Evolutionary conservation across 1,140 invertebrate species (phyloP).

Genomic region (Myzus persicae): DNA sequence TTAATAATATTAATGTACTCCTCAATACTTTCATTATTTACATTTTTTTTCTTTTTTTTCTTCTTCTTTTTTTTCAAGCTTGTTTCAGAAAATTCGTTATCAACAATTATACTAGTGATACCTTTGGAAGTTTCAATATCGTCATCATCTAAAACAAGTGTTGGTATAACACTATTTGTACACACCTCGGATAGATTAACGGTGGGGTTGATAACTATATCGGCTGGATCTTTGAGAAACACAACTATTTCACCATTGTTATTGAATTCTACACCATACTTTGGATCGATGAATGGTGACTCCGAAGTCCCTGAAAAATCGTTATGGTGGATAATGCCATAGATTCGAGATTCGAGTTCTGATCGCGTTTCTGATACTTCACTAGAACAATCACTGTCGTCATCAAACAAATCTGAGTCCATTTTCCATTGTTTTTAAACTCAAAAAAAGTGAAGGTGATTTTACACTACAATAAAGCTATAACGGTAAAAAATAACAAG

Average conservation of each 20-base stretch:
- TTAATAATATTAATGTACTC: slow-evolving; percentile 42
- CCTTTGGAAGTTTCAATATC: background rate
- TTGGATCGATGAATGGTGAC: slow-evolving; percentile 3
- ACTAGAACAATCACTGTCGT: slow-evolving; percentile 1
- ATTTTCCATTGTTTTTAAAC: slow-evolving; percentile 43
- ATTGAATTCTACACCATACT: slow-evolving; percentile 44
- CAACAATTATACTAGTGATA: background rate
- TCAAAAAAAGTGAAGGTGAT: background rate
- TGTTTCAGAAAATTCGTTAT: background rate
- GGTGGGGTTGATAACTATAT: background rate
- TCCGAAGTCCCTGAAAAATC: slow-evolving; percentile 41
- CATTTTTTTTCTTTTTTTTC: slow-evolving; percentile 27
- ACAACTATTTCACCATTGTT: slow-evolving; percentile 8
- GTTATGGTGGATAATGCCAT: slow-evolving; percentile 32
- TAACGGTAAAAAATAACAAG: background rate
- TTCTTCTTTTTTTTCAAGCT: slow-evolving; percentile 39
- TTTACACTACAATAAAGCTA: background rate
- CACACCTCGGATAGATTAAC: background rate
- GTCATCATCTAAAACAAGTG: slow-evolving; percentile 8
- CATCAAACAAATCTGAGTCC: background rate
- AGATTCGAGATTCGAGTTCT: slow-evolving; percentile 39
- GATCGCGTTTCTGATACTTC: slow-evolving; percentile 41
- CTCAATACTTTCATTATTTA: background rate
- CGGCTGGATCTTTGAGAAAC: background rate
- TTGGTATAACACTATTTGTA: background rate